Conservation (phyloP, 2,888 invertebrate species). For the Trilocha varians region DNA sequence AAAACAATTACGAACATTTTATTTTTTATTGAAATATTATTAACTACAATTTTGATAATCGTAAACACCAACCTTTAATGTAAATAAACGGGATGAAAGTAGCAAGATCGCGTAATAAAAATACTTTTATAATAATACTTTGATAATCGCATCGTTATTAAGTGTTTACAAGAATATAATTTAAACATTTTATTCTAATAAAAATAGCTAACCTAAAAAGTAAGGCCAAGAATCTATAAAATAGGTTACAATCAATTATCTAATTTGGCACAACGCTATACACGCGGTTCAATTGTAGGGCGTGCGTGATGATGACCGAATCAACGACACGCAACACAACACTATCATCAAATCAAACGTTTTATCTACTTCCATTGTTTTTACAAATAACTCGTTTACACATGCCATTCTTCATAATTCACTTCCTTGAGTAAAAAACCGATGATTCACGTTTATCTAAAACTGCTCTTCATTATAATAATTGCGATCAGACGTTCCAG, state of each 20-base stretch:
- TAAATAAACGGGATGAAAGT: too few relatives aligned
- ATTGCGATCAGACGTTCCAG: slow-evolving; percentile 33
- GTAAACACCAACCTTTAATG: too few relatives aligned
- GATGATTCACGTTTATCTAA: slow-evolving; percentile 41
- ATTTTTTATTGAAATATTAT: neutral
- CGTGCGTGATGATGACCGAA: slow-evolving; percentile 34
- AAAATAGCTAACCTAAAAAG: too few relatives aligned
- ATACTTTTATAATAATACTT: too few relatives aligned
- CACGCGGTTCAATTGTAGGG: slow-evolving; percentile 32
- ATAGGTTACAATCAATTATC: slow-evolving; percentile 48
- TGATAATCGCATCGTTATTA: too few relatives aligned
- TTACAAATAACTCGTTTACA: slow-evolving; percentile 13
- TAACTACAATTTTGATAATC: too few relatives aligned
- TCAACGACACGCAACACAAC: slow-evolving; percentile 40
- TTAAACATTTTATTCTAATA: too few relatives aligned
- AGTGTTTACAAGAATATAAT: too few relatives aligned
- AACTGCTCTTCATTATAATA: slow-evolving; percentile 24
- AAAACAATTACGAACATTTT: neutral
- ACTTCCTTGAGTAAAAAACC: slow-evolving; percentile 23
- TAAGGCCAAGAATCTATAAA: slow-evolving; percentile 18
- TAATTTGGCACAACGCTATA: slow-evolving; percentile 49
- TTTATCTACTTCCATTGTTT: slow-evolving; percentile 23
- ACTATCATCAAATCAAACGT: slow-evolving; percentile 5
- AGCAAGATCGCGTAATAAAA: too few relatives aligned
- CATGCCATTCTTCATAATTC: slow-evolving; percentile 10